A percentile compares a stretch with the other conserved stretches of the same genome.
phyloP scores from a whole-genome alignment of 2,888 invertebrate genomes.

The Phalera bucephala region DNA sequence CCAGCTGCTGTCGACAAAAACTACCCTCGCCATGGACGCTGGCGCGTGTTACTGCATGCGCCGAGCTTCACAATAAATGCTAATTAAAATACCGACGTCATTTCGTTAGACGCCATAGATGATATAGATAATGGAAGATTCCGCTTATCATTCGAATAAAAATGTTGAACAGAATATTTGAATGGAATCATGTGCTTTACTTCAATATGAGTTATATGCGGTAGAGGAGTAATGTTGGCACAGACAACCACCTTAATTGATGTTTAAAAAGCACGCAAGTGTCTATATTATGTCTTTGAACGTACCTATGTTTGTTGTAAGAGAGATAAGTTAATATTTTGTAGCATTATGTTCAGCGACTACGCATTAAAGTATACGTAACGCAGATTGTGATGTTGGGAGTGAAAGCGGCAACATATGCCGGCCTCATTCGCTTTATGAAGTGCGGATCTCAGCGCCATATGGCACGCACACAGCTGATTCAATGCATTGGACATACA shows the following conservation, averaged over 20 bases:
- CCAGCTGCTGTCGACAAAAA: constrained; percentile 79
- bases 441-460: constrained; percentile 74
- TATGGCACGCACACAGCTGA: constrained; percentile 74
- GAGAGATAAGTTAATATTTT: constrained; percentile 3
- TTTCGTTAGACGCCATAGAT: constrained; percentile 23
- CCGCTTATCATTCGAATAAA: constrained; percentile 6
- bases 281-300: too few relatives aligned
- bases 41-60: constrained; percentile 46
- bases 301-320: too few relatives aligned
- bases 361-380: constrained; percentile 40
- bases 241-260: too few relatives aligned
- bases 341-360: constrained; percentile 21
- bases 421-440: constrained; percentile 75
- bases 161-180: background rate
- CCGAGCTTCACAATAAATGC: constrained; percentile 37
- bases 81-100: constrained; percentile 37
- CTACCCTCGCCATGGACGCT: constrained; percentile 61
- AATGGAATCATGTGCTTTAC: too few relatives aligned
- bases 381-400: constrained; percentile 68
- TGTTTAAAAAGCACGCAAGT: too few relatives aligned
- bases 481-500: constrained; percentile 47
- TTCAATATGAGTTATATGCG: too few relatives aligned
- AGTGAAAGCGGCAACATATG: constrained; percentile 81
- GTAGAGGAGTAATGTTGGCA: too few relatives aligned
- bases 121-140: background rate